Conservation (phyloP, 2,888 invertebrate species). For the Heliconius erato region DNA sequence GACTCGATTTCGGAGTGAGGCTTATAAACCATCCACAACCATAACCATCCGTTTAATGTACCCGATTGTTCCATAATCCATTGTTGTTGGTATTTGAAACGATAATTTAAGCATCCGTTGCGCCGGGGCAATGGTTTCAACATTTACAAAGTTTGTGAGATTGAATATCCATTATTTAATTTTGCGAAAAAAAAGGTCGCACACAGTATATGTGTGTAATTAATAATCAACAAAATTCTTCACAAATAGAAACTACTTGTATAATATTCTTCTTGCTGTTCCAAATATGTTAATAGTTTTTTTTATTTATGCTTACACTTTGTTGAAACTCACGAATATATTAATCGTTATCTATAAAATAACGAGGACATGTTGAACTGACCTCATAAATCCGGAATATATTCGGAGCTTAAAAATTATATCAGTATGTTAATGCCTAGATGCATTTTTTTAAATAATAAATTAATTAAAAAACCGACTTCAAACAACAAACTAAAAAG, state of each 20-base stretch:
- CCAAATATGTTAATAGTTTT: too few species aligned
- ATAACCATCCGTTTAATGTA: not conserved
- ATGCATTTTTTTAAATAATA: too few species aligned
- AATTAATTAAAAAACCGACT: too few species aligned
- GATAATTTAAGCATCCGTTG: slow-evolving; percentile 16
- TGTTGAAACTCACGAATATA: not conserved
- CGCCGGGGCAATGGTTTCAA: not conserved
- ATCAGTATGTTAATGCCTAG: not conserved
- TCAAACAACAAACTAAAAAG: too few species aligned
- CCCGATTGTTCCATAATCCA: not conserved
- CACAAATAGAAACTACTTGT: too few species aligned
- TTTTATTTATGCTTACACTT: not conserved
- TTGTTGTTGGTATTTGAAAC: not conserved
- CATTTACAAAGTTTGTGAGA: not conserved
- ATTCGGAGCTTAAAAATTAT: not conserved
- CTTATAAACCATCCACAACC: too few species aligned
- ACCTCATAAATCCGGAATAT: not conserved
- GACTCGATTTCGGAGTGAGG: too few species aligned
- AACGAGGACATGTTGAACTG: not conserved
- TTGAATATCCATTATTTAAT: not conserved
- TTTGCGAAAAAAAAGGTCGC: not conserved
- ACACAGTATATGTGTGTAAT: too few species aligned
- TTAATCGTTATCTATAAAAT: slow-evolving; percentile 11
- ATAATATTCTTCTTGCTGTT: too few species aligned
- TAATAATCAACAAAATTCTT: too few species aligned